Evolutionary conservation across 2,888 invertebrate genomes (phyloP).

Genomic region (Himalopsyche anomala): DNA sequence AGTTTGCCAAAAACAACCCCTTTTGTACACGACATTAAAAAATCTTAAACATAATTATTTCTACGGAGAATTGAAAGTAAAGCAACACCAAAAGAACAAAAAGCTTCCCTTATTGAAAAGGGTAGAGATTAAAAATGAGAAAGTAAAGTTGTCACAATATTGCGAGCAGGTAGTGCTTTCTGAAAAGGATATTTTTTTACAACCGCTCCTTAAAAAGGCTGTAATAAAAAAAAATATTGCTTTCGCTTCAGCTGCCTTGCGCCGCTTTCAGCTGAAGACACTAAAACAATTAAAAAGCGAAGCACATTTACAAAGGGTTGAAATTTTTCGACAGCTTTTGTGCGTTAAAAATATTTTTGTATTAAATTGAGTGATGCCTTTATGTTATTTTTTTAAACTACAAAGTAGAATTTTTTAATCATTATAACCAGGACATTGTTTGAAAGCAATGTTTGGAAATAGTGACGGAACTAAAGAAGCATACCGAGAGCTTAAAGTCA

Average conservation of each 20-base stretch:
- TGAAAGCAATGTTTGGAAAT: no score
- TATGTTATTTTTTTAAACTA: neutral
- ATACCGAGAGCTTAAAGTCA: no score
- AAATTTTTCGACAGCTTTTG: neutral
- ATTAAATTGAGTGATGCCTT: neutral
- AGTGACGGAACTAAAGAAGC: no score
- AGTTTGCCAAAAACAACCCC: no score
- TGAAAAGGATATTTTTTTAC: neutral
- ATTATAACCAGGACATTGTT: no score
- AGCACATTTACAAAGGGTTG: neutral
- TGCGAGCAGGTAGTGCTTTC: neutral
- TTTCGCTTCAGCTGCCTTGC: neutral
- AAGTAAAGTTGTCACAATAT: conserved; percentile 11
- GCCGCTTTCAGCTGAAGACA: neutral
- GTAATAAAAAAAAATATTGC: conserved; percentile 19
- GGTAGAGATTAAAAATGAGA: neutral
- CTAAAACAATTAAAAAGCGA: neutral
- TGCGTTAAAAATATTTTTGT: neutral
- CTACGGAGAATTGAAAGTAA: neutral
- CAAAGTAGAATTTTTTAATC: neutral
- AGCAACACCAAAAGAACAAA: neutral
- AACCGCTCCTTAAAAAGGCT: neutral
- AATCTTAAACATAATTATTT: neutral
- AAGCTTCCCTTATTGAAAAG: neutral
- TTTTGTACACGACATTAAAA: no score